Evolutionary conservation across 2,888 invertebrate species (phyloP).

Genomic region (Cerastis rubricosa): DNA sequence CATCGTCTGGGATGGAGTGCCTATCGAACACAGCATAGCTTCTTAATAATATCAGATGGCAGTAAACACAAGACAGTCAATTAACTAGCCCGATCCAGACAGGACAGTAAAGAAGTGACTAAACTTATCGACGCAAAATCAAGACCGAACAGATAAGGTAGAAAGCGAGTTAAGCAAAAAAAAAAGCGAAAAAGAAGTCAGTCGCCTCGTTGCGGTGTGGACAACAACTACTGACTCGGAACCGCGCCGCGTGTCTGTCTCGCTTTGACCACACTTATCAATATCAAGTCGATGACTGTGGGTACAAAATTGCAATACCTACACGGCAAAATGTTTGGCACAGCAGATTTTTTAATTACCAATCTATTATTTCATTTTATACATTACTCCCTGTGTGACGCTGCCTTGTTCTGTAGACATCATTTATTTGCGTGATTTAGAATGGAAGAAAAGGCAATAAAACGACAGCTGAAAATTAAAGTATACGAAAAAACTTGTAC

Average conservation of each 20-base stretch:
- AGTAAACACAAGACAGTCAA: not conserved
- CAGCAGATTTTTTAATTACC: no score
- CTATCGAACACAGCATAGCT: no score
- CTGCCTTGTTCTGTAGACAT: not conserved
- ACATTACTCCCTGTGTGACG: not conserved
- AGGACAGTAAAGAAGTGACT: not conserved
- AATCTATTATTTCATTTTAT: no score
- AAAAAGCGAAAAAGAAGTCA: not conserved
- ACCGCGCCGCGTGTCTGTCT: not conserved
- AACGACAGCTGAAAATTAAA: not conserved
- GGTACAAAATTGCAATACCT: not conserved
- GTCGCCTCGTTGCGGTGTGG: not conserved
- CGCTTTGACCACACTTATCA: not conserved
- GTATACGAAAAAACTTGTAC: conserved; percentile 62
- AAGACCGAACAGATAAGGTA: not conserved
- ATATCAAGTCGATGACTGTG: not conserved
- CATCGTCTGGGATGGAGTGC: no score
- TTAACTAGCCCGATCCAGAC: not conserved
- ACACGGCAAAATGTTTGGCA: no score
- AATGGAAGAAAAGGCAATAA: not conserved
- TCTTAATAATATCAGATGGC: not conserved
- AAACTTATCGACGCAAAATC: not conserved
- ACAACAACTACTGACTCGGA: no score
- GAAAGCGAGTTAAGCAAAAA: no score
- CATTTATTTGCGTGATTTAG: not conserved